phyloP scores from a whole-genome alignment of 1,140 invertebrate genomes.

The Trachelipus rathkii region DNA sequence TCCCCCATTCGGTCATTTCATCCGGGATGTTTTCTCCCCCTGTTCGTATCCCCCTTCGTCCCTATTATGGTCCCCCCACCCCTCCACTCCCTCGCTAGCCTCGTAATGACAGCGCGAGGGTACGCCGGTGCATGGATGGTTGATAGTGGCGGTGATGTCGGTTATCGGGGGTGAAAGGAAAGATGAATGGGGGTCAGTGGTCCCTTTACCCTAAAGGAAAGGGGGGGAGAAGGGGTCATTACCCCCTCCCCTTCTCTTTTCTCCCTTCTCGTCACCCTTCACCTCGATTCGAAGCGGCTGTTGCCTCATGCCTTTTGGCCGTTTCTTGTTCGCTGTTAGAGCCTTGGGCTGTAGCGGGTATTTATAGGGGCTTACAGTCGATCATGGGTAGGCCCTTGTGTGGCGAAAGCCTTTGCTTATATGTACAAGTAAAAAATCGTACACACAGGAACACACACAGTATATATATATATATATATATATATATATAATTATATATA shows the following conservation, averaged over 20 bases:
- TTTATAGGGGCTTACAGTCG: no score
- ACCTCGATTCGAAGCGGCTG: not conserved
- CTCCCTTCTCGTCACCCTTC: constrained; percentile 5
- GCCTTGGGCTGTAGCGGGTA: not conserved
- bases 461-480: no score
- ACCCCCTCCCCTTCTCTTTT: not conserved
- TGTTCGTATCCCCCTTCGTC: not conserved
- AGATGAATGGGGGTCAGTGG: not conserved
- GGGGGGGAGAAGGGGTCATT: not conserved
- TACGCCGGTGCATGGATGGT: not conserved
- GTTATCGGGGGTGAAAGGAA: not conserved
- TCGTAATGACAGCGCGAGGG: not conserved
- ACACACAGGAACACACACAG: no score
- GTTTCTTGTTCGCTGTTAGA: not conserved
- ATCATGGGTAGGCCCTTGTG: no score
- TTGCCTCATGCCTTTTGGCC: not conserved
- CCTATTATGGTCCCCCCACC: not conserved
- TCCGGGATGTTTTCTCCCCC: not conserved
- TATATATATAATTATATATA: no score
- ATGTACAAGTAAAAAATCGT: no score
- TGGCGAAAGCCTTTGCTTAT: no score
- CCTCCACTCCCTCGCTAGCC: not conserved
- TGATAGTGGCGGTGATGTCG: not conserved
- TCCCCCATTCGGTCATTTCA: not conserved
- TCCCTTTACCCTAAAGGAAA: not conserved